Evolutionary conservation across 2,888 invertebrate species (phyloP), one percentile per base, ranked within the genome.

Genomic region (Heterodera filipjevi): DNA sequence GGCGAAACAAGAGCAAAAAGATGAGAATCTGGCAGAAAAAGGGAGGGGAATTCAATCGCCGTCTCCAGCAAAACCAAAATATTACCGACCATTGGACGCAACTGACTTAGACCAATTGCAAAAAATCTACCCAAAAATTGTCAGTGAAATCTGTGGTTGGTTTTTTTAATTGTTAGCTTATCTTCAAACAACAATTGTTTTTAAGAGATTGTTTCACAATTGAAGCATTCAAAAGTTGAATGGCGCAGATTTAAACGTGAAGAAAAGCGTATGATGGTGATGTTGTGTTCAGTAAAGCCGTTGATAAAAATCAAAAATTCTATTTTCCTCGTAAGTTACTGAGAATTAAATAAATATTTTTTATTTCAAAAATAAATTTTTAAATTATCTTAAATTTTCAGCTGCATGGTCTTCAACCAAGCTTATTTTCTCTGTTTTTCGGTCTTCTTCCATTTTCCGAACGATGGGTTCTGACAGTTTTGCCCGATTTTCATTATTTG

Each of bases 361-460:
- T n/a, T n/a, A n/a, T n/a, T n/a, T n/a, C n/a, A n/a, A n/a, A n/a
- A n/a, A n/a, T n/a, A n/a, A n/a, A n/a, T n/a, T n/a, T n/a, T n/a
- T n/a, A n/a, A n/a, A n/a, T n/a, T n/a, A n/a, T n/a, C n/a, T n/a
- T n/a, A 70, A 30, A 59, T 53, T n/a, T 82, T 77, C 70, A 84
- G 85, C 82, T 85, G 79, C 84, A 83, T 80, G 86, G 86, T 66
- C 79, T 86, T 16, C 76, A 81, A 27, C 86, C 86, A 22, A 82
- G 86, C n/a, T 79, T 86, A 22, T 83, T 85, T 53, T 77, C 83
- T 16, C 79, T 86, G 16, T 79, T 86, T n/a, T 81, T 83, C 64
- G 80, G 71, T n/a, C n/a, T 64, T n/a, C 39, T 83, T 27, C 79
- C 82, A 6, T 33, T 82, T 33, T 16, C 22, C 22, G 82, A 82